Conservation (phyloP, 1,140 invertebrate species). For the Hyposmocoma kahamanoa region DNA sequence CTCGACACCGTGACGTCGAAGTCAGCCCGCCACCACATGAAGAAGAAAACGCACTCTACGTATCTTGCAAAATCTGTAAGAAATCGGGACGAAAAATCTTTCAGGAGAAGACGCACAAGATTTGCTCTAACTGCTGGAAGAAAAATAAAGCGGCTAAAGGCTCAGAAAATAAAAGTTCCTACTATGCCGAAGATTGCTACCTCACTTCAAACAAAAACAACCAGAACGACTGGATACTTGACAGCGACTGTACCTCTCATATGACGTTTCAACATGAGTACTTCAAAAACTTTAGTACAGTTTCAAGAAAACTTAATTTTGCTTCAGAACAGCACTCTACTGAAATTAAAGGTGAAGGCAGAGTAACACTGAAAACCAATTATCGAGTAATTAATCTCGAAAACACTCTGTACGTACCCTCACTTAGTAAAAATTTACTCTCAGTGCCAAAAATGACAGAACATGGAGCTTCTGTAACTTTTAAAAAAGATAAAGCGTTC, state of each 20-base stretch:
- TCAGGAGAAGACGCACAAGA: neutral
- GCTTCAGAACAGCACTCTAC: neutral
- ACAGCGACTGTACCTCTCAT: conserved; percentile 11
- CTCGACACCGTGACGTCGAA: neutral
- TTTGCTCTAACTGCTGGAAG: conserved; percentile 3
- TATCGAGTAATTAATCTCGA: neutral
- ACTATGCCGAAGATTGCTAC: neutral
- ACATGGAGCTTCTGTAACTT: neutral
- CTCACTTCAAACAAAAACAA: neutral
- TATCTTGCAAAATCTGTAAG: neutral
- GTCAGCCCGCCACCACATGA: neutral
- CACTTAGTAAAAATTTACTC: neutral
- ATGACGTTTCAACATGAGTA: conserved; percentile 1
- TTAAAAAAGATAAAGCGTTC: conserved; percentile 1
- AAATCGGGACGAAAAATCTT: neutral
- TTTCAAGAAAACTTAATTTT: neutral
- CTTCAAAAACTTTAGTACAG: conserved; percentile 1
- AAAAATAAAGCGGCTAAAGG: conserved; percentile 1
- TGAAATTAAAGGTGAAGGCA: neutral
- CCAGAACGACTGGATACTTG: conserved; percentile 1
- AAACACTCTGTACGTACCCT: conserved; percentile 6
- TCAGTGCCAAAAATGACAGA: conserved; percentile 4
- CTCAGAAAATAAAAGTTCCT: neutral
- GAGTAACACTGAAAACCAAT: conserved; percentile 1
- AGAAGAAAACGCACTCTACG: neutral